Evolutionary conservation across 1,140 invertebrate species (phyloP).

Genomic region (Leptinotarsa undecemlineata): DNA sequence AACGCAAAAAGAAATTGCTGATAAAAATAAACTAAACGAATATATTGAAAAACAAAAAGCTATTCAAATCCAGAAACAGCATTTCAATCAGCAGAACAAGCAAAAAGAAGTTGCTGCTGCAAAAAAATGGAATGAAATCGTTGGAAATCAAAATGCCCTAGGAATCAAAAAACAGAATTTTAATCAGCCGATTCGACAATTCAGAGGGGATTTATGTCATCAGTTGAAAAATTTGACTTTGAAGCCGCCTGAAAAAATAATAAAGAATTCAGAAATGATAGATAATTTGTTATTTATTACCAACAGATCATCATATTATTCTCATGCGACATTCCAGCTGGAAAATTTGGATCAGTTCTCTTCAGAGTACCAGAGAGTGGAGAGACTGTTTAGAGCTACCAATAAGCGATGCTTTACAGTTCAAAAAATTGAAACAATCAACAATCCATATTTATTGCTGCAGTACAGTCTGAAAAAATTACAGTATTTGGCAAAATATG

Average conservation of each 20-base stretch:
- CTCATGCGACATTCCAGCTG: not conserved
- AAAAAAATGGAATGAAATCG: no score
- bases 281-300: not conserved
- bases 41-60: no score
- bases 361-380: not conserved
- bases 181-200: no score
- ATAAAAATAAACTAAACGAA: no score
- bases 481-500: not conserved
- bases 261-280: not conserved
- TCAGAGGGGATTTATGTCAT: not conserved
- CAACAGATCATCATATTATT: not conserved
- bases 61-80: no score
- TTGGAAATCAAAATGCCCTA: no score
- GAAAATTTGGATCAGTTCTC: constrained; percentile 9
- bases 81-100: no score
- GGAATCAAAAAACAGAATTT: no score
- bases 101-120: not conserved
- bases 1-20: no score
- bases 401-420: constrained; percentile 16
- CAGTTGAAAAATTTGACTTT: not conserved
- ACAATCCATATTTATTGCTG: constrained; percentile 11
- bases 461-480: constrained; percentile 17
- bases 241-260: not conserved
- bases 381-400: constrained; percentile 1
- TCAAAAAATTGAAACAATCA: constrained; percentile 13